Evolutionary conservation across 1,140 invertebrate genomes (phyloP).

Genomic region (Anoplophora glabripennis): DNA sequence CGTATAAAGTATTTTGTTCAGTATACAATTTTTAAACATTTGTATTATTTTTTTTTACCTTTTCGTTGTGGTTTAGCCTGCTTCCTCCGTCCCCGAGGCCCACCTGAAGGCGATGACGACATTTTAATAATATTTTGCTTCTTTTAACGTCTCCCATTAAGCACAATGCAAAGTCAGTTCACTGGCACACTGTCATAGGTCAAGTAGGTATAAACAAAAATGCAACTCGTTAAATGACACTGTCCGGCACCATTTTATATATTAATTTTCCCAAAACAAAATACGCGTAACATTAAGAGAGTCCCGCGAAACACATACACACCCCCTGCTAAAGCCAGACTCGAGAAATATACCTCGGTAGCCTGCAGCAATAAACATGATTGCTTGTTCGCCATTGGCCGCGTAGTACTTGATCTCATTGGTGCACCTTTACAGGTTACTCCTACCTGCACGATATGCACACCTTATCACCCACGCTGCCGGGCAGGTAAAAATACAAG

Average conservation of each 20-base stretch:
- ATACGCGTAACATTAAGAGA: not conserved
- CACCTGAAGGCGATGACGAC: conserved; percentile 27
- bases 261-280: no score
- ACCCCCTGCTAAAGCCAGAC: conserved; percentile 38
- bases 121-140: conserved; percentile 18
- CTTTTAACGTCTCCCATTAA: conserved; percentile 38
- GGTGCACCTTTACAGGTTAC: conserved; percentile 48
- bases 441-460: conserved; percentile 40
- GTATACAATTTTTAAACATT: not conserved
- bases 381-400: conserved; percentile 47
- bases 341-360: conserved; percentile 36
- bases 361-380: conserved; percentile 44
- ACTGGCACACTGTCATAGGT: conserved; percentile 15
- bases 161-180: conserved; percentile 22
- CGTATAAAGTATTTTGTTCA: not conserved
- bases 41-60: conserved; percentile 26
- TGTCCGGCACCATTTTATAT: not conserved
- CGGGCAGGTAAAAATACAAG: conserved; percentile 6
- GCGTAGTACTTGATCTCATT: conserved; percentile 37
- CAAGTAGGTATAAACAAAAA: not conserved
- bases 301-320: conserved; percentile 30
- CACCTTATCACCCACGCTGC: conserved; percentile 16
- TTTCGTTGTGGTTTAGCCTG: conserved; percentile 47
- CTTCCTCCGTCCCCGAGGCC: conserved; percentile 43
- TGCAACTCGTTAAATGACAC: not conserved